These are phyloP conservation scores for Diplogasteroides magnus DNA, from an alignment of 1,140 invertebrate genomes.

Conservation along the genomic window DNA sequence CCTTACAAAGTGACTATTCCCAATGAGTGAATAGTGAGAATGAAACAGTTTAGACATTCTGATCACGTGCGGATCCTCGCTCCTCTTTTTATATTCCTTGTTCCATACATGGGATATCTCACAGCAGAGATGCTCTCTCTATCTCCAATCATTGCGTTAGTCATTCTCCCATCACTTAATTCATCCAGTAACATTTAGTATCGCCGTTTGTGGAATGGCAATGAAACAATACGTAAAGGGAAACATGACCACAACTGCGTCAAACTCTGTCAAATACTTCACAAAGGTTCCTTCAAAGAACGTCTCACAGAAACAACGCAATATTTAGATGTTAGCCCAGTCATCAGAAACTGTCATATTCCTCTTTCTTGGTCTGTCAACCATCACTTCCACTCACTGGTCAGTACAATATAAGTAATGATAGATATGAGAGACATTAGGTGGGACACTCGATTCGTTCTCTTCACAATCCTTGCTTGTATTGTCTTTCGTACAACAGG, in stretches of 20 bases:
- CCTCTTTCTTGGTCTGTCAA: conserved; percentile 93
- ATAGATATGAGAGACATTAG: neutral
- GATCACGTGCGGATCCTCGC: conserved; percentile 32
- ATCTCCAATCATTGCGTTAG: conserved; percentile 36
- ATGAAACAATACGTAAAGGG: conserved; percentile 98
- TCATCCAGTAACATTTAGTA: conserved; percentile 54
- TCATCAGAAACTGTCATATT: conserved; percentile 93
- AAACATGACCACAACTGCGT: conserved; percentile 95
- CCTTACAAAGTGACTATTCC: conserved; percentile 32
- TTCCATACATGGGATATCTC: conserved; percentile 36
- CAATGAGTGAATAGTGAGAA: neutral
- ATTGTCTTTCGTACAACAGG: conserved; percentile 77
- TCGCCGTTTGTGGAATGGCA: conserved; percentile 93
- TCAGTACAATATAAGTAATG: neutral
- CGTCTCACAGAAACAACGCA: no score
- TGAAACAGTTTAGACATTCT: conserved; percentile 32
- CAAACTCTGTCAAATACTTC: conserved; percentile 92
- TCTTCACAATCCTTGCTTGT: conserved; percentile 87
- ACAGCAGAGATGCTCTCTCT: conserved; percentile 35
- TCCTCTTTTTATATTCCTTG: conserved; percentile 41
- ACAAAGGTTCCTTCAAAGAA: conserved; percentile 99
- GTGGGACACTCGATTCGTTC: conserved; percentile 90
- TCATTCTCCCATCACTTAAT: neutral
- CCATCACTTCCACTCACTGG: conserved; percentile 80
- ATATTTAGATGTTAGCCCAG: no score